Evolutionary conservation across 2,113 vertebrate species (phyloP).

Genomic region (Protomyctophum bolini): DNA sequence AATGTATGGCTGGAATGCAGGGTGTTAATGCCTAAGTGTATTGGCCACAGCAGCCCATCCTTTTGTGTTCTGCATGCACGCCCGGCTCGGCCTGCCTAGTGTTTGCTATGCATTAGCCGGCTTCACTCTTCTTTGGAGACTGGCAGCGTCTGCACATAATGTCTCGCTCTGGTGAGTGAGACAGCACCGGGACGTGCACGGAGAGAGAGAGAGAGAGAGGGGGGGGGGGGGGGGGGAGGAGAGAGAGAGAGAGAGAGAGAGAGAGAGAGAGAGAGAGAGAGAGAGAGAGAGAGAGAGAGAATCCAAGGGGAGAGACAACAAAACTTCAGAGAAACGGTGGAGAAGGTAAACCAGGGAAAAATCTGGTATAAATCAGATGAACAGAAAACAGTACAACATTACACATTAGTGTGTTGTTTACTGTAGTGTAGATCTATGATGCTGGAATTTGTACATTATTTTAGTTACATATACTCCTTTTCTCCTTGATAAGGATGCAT

Average conservation of each 20-base stretch:
- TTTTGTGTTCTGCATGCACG: conserved; percentile 67
- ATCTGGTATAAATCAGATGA: background rate
- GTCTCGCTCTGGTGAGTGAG: conserved; percentile 64
- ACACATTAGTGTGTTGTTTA: background rate
- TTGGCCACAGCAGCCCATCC: conserved; percentile 39
- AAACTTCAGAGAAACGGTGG: too few relatives aligned
- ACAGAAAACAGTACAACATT: background rate
- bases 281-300: too few relatives aligned
- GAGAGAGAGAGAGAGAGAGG: conserved; percentile 27
- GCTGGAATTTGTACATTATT: background rate
- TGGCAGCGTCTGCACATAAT: conserved; percentile 60
- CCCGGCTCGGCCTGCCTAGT: conserved; percentile 53
- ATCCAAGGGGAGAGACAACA: too few relatives aligned
- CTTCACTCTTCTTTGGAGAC: conserved; percentile 65
- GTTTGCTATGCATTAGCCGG: conserved; percentile 67
- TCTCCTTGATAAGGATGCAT: too few relatives aligned
- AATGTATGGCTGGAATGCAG: conserved; percentile 58
- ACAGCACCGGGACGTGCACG: conserved; percentile 48
- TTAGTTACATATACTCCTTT: too few relatives aligned
- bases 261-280: background rate
- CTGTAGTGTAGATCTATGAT: background rate
- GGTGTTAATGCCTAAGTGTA: conserved; percentile 43
- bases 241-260: conserved; percentile 18
- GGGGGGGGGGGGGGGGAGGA: conserved; percentile 24
- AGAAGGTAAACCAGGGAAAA: too few relatives aligned